Evolutionary conservation across 2,797 vertebrate species (phyloP), one percentile per base, ranked within the genome.

Genomic region (Etheostoma perlongum): DNA sequence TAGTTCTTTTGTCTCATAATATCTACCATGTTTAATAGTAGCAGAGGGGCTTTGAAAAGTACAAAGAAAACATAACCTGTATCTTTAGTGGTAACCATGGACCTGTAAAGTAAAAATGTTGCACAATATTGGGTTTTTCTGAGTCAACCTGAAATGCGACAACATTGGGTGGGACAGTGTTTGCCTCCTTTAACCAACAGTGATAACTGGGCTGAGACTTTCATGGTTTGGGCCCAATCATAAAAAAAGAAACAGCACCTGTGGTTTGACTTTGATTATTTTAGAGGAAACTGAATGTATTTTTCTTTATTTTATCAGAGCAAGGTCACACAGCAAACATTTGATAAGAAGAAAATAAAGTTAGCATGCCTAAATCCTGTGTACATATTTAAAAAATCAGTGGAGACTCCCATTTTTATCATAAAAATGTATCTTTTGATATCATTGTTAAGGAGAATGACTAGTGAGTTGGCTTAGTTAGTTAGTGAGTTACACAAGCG

Each of bases 181-280:
- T 72, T 30, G 13, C 78, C 81, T 82, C 85, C 85, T 71, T 84
- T 23, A 74, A 79, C 72, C 53, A 86, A 86, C 78, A 86, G 53
- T 72, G 72, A 84, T 84, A 76, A 64, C 11, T 54, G 13, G 33
- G 14, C 57, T 49, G 6, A 60, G 67, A 61, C 9, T 2, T 44
- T 25, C 25, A 11, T 65, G 25, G 61, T 65, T 85, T 73, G 27
- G 55, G 49, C 19, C 18, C 42, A 25, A 40, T 46, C 40, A 23
- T 47, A 68, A 40, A 21, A 42, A 68, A 40, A 21, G 30, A 55
- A 61, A 1, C 70, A 52, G 15, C 46, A 1, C 6, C 25, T 65
- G 55, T 70, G 63, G 46, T 58, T 72, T 76, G 54, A 53, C 30
- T 11, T 51, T 15, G 13, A 57, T 55, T 23, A 57, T 67, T 79